Base-by-base conservation (phyloP, 2,888 invertebrate species). In the Flexamia atlantica region DNA sequence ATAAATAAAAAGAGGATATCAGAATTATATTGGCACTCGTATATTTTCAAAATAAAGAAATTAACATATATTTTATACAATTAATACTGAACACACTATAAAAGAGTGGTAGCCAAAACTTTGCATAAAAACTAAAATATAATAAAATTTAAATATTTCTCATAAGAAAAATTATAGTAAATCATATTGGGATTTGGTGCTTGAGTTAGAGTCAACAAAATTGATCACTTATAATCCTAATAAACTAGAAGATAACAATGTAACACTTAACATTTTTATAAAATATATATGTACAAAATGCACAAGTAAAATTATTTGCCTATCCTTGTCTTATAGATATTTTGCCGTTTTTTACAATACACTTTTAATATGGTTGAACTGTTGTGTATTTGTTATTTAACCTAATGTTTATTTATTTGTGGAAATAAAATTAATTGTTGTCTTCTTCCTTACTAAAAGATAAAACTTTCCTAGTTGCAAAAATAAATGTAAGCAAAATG, bases 61-160 rank as follows among this genome's bases (percentile, higher is more conserved):
- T 53, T 9, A 53, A 53, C 4, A 53, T 53, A 53, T 23, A 53
- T 4, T 53, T 53, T 23, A 53, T 23, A 64, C 30, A 64, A 64
- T 28, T 12, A 28, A 25, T 28, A 64, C 64, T 64, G 25, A 64
- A 64, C 64, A 64, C 28, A 64, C 3, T 64, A 17, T 17, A 64
- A 57, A 57, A 28, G 64, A 53, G 53, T 23, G 2, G 53, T 53
- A 23, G 53, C 30, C 25, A 64, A 28, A 64, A 64, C 64, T 30
- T 64, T 28, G 30, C 2, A 64, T 17, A 85, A 60, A 84, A 89
- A 86, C 79, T 85, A 85, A 25, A 76, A 57, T 53, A 17, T 74
- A 76, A 23, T 79, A 20, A 72, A 72, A 72, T 20, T 28, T 40
- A 40, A 72, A 72, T 20, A 40, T 72, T 40, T 72, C 30, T 72